Evolutionary conservation across 1,140 invertebrate genomes (phyloP).

Genomic region (Homarus americanus): DNA sequence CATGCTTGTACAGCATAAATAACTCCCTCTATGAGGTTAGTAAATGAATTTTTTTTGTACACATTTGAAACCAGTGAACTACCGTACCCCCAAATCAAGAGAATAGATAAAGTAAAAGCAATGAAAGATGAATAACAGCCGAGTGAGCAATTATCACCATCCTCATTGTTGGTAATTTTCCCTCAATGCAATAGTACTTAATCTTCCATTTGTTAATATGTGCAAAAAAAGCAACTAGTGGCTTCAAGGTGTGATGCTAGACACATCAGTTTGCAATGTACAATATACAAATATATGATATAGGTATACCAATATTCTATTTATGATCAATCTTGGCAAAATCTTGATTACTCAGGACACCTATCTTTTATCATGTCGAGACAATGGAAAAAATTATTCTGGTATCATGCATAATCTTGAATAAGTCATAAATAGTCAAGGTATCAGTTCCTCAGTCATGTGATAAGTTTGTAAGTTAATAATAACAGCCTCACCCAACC

Average conservation of each 20-base stretch:
- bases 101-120: constrained; percentile 10
- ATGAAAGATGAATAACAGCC: constrained; percentile 4
- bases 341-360: not conserved
- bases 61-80: constrained; percentile 37
- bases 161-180: not conserved
- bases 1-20: constrained; percentile 42
- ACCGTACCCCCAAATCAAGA: constrained; percentile 42
- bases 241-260: not conserved
- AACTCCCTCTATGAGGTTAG: constrained; percentile 15
- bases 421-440: not conserved
- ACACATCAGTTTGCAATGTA: constrained; percentile 1
- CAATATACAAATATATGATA: constrained; percentile 56
- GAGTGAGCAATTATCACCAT: not conserved
- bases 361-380: not conserved
- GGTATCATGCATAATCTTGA: not conserved
- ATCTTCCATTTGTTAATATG: constrained; percentile 1
- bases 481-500: constrained; percentile 18
- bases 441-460: constrained; percentile 7
- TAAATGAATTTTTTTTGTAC: not conserved
- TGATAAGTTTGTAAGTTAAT: constrained; percentile 21
- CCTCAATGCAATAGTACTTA: not conserved
- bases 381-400: constrained; percentile 14
- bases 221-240: constrained; percentile 4
- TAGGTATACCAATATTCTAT: constrained; percentile 23
- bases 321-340: not conserved